Evolutionary conservation across 53 echinoderm and acorn worm genomes (phyloP).

Genomic region (Echinarachnius parma): DNA sequence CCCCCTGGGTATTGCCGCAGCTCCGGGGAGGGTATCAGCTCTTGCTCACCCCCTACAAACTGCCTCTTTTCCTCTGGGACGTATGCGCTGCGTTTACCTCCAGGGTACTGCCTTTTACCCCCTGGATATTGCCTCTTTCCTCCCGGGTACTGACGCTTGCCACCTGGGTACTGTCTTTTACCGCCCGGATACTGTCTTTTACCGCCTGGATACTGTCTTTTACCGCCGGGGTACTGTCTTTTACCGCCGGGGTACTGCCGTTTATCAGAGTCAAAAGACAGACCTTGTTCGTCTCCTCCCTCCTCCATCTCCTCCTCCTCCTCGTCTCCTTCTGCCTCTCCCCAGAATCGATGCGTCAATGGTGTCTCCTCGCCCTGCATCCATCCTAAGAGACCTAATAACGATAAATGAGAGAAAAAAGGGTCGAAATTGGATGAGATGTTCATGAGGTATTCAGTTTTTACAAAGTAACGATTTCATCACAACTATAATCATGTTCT

Average conservation of each 20-base stretch:
- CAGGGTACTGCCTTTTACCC: constrained; percentile 48
- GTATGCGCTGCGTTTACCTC: constrained; percentile 47
- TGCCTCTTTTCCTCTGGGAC: constrained; percentile 42
- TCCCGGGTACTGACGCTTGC: constrained; percentile 48
- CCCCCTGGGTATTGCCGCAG: constrained; percentile 43
- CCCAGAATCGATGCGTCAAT: constrained; percentile 13
- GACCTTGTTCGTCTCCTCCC: background rate
- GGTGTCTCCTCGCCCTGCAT: constrained; percentile 27
- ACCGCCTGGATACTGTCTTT: constrained; percentile 56
- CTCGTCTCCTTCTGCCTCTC: constrained; percentile 1
- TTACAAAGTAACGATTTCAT: too few relatives aligned
- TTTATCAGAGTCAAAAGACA: constrained; percentile 47
- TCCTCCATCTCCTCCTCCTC: constrained; percentile 19
- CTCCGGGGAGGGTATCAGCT: constrained; percentile 27
- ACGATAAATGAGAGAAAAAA: background rate
- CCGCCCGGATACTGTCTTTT: constrained; percentile 49
- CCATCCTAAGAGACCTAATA: constrained; percentile 15
- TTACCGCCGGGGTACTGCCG: constrained; percentile 61
- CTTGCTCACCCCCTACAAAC: constrained; percentile 8
- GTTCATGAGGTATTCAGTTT: too few relatives aligned
- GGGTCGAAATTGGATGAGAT: background rate
- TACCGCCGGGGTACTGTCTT: constrained; percentile 60
- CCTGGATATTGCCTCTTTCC: constrained; percentile 65
- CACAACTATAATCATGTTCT: too few relatives aligned
- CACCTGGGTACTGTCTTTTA: constrained; percentile 56